Base-by-base conservation (phyloP, 2,888 invertebrate species). In the Brachyptera risi region DNA sequence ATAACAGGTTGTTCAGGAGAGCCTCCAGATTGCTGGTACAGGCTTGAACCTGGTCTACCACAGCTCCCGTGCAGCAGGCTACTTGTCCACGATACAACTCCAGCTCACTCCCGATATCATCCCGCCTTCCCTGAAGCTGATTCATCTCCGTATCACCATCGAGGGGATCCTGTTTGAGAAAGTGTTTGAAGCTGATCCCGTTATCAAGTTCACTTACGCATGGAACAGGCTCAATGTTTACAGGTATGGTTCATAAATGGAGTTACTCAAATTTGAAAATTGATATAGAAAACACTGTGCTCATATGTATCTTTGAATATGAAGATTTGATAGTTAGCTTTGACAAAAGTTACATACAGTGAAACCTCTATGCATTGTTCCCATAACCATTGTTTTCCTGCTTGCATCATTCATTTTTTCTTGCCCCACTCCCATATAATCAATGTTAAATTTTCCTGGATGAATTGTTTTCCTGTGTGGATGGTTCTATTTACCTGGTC, bases 161-260 rank as follows among this genome's bases (percentile, higher is more conserved):
- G 96, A 97, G 76, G 98, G 98, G 9, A 92, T 95, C 60, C 81
- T 94, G 1, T 93, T 95, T 72, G 92, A 95, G 72, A 91, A 92
- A 72, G 85, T 86, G 0, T 96, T 98, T 72, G 97, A 97, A 76
- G 96, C 98, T 0, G 96, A 96, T 76, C 94, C 96, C 0, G 88
- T 93, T 35, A 93, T 99, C 66, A 96, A 96, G 72, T 96, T 94
- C 76, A 96, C 95, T 0, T 99, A 96, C 72, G 90, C 96, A 0
- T 99, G 99, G 99, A 96, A 98, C 73, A 83, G 96, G 62, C 78
- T 93, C 47, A 98, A 99, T 71, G 94, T 96, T 1, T 99, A 98
- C 75, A 84, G 72, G 73, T 73, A 64, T 58, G 65, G 1, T 17
- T 42, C 4, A 15, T n/a, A n/a, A n/a, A n/a, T n/a, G n/a, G n/a